Evolutionary conservation across 23 tunicate species (phyloP).

Genomic region (Styela plicata): DNA sequence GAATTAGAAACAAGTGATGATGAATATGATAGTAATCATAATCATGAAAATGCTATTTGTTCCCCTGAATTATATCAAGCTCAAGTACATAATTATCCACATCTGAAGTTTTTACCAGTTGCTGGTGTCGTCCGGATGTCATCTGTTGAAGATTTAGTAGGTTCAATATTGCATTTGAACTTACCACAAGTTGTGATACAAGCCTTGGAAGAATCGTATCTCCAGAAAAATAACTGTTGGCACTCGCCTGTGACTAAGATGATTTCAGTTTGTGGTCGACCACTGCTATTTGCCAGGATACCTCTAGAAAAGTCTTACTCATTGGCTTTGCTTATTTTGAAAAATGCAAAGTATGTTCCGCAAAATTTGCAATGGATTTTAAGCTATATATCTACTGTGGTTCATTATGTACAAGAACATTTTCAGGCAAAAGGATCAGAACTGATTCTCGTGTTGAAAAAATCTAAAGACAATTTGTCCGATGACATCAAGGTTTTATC

Average conservation of each 20-base stretch:
- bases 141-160: constrained; percentile 33
- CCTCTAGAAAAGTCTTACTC: constrained; percentile 63
- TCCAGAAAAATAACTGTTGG: constrained; percentile 1
- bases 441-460: constrained; percentile 28
- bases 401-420: constrained; percentile 31
- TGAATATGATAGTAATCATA: not conserved
- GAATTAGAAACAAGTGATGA: constrained; percentile 1
- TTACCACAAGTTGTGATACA: constrained; percentile 54
- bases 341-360: constrained; percentile 37
- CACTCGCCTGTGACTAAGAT: constrained; percentile 26
- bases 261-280: constrained; percentile 19
- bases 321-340: constrained; percentile 37
- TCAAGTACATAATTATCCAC: constrained; percentile 3
- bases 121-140: constrained; percentile 59
- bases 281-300: constrained; percentile 30
- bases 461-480: not conserved
- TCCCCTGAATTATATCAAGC: not conserved
- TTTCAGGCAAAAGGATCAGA: constrained; percentile 39
- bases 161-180: constrained; percentile 34
- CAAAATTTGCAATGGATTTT: constrained; percentile 42
- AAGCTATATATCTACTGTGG: constrained; percentile 29
- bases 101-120: constrained; percentile 2
- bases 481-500: constrained; percentile 27
- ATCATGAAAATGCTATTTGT: not conserved
- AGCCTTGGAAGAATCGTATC: constrained; percentile 53